Base-by-base conservation (phyloP, 1,140 invertebrate genomes). In the Penaeus japonicus region DNA sequence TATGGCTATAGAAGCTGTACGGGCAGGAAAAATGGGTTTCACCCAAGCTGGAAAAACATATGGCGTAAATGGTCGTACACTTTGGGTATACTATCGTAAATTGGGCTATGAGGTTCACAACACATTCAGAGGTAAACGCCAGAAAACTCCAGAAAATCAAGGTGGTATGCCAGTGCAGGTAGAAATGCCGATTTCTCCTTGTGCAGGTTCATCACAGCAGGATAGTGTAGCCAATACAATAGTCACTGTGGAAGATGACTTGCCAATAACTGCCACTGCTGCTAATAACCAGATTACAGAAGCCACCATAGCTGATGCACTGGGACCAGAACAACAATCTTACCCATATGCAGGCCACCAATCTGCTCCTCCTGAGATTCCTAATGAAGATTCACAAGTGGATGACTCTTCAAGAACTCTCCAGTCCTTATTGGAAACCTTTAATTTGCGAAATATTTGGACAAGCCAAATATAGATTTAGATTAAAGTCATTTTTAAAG, bases 21-120 rank as follows among this genome's bases (percentile, higher is more conserved):
- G 96, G 24, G 95, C 95, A 88, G 96, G 96, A n/a, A 95, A 96
- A 27, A 96, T 97, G 88, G 96, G 96, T 1, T 96, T 97, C 92
- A 96, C 96, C 92, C 96, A 96, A 91, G 96, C 96, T 12, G 96
- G 96, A 0, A 93, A 95, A 59, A 94, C 96, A 92, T 96, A 95
- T 92, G 96, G 96, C 22, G 96, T 96, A 1, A 97, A 96, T 92
- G 96, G 96, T 92, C 93, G 96, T 55, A 96, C 96, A 0, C 92
- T 97, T 1, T 97, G 96, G 96, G 93, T 96, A 22, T 96, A 97
- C 91, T 96, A 96, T 91, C 96, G 96, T 91, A 96, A 96, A 92
- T 94, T 95, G 24, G 96, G 96, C 0, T 96, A 96, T 91, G 86
- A 89, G 55, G 90, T 90, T 4, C 90, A 90, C 81, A 90, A 90